phyloP scores from a whole-genome alignment of 2,797 vertebrate species.

The Alauda arvensis region DNA sequence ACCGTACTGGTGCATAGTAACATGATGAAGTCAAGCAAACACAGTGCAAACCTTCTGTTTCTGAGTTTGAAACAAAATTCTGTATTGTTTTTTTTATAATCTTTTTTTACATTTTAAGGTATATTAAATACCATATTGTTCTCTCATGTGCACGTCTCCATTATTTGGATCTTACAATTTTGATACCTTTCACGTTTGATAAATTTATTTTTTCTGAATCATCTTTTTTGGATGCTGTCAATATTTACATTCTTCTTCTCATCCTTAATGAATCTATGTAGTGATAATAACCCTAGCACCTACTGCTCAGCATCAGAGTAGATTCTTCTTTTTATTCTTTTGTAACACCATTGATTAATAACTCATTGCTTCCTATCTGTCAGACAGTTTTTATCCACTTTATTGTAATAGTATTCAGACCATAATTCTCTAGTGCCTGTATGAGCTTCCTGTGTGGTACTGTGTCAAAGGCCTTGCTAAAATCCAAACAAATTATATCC shows the following conservation, averaged over 20 bases:
- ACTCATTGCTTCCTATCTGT: constrained; percentile 45
- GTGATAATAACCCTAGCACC: constrained; percentile 22
- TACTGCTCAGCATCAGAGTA: constrained; percentile 3
- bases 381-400: constrained; percentile 47
- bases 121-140: background rate
- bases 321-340: constrained; percentile 33
- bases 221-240: background rate
- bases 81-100: background rate
- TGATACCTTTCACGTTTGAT: background rate
- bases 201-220: constrained; percentile 3
- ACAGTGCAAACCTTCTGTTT: background rate
- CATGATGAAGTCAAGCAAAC: background rate
- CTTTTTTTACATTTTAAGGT: background rate
- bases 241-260: constrained; percentile 22
- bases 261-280: constrained; percentile 20
- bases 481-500: constrained; percentile 68
- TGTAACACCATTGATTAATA: constrained; percentile 62
- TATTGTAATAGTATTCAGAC: constrained; percentile 24
- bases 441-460: constrained; percentile 55
- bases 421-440: constrained; percentile 48
- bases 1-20: background rate
- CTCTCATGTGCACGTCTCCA: background rate
- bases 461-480: constrained; percentile 60
- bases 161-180: background rate
- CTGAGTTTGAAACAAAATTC: background rate